Evolutionary conservation across 2,797 vertebrate species (phyloP).

Genomic region (Ambastaia sidthimunki): DNA sequence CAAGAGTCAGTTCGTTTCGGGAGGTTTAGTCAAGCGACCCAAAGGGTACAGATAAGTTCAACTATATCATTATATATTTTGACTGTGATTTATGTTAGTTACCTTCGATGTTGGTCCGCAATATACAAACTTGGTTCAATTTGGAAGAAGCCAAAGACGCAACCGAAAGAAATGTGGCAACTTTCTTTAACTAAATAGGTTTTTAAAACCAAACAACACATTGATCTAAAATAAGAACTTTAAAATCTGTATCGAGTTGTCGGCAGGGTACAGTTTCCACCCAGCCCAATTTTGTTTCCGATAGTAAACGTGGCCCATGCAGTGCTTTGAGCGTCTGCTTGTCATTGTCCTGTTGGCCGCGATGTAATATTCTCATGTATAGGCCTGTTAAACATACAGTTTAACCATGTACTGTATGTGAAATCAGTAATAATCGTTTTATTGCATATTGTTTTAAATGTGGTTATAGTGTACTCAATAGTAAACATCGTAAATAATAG

Average conservation of each 20-base stretch:
- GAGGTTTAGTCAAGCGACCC: slow-evolving; percentile 78
- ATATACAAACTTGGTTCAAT: slow-evolving; percentile 20
- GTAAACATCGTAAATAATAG: background rate
- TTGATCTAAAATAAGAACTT: background rate
- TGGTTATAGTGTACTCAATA: too few relatives aligned
- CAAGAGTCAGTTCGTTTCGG: slow-evolving; percentile 80
- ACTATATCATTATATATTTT: background rate
- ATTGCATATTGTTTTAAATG: background rate
- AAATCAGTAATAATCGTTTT: background rate
- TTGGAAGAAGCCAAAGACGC: background rate
- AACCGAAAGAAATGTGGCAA: background rate
- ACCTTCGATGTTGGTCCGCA: background rate
- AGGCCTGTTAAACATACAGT: background rate
- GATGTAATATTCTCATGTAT: background rate
- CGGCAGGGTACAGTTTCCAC: slow-evolving; percentile 54
- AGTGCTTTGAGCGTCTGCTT: slow-evolving; percentile 23
- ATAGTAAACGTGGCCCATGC: slow-evolving; percentile 76
- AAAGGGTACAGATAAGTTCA: slow-evolving; percentile 70
- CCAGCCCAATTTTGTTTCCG: slow-evolving; percentile 73
- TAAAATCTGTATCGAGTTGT: background rate
- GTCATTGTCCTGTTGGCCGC: slow-evolving; percentile 41
- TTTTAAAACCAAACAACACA: background rate
- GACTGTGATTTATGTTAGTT: background rate
- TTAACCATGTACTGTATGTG: background rate
- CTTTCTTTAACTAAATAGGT: background rate